These are phyloP conservation scores for Yasuhikotakia modesta DNA, from an alignment of 2,797 vertebrate species.

Conservation along the genomic window DNA sequence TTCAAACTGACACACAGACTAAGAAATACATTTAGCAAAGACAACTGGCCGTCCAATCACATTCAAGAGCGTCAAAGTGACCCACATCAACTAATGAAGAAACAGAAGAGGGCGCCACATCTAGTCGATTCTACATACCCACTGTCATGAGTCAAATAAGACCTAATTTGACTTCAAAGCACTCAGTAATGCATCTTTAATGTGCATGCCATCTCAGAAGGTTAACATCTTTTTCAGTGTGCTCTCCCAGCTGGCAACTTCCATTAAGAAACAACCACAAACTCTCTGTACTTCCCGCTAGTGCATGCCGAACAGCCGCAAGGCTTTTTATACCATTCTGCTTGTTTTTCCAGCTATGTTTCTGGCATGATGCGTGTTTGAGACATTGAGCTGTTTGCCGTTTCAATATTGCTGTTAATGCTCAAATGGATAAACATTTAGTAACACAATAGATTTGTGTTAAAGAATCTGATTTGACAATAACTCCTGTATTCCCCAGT, in stretches of 20 bases:
- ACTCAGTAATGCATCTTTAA: slow-evolving; percentile 80
- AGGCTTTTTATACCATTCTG: slow-evolving; percentile 37
- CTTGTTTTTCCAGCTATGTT: slow-evolving; percentile 21
- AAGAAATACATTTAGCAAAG: slow-evolving; percentile 43
- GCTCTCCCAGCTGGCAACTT: slow-evolving; percentile 77
- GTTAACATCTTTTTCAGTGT: slow-evolving; percentile 76
- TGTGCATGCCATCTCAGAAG: slow-evolving; percentile 72
- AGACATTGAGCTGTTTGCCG: slow-evolving; percentile 8
- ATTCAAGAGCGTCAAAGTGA: slow-evolving; percentile 18
- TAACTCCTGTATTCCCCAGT: too few species aligned
- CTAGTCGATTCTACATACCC: slow-evolving; percentile 7
- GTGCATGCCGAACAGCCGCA: slow-evolving; percentile 41
- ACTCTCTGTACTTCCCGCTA: slow-evolving; percentile 64
- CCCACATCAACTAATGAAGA: slow-evolving; percentile 6
- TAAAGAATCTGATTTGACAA: too few species aligned
- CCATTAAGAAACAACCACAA: slow-evolving; percentile 70
- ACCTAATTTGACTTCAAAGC: slow-evolving; percentile 77
- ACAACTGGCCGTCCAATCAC: slow-evolving; percentile 48
- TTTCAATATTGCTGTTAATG: slow-evolving; percentile 30
- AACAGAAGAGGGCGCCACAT: slow-evolving; percentile 56
- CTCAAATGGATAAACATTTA: slow-evolving; percentile 27
- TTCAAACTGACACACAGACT: slow-evolving; percentile 29
- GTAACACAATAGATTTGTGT: too few species aligned
- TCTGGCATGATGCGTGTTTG: slow-evolving; percentile 18
- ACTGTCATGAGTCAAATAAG: slow-evolving; percentile 68